These are phyloP conservation scores for Microdon myrmicae DNA, from an alignment of 2,888 invertebrate species.

Conservation along the genomic window DNA sequence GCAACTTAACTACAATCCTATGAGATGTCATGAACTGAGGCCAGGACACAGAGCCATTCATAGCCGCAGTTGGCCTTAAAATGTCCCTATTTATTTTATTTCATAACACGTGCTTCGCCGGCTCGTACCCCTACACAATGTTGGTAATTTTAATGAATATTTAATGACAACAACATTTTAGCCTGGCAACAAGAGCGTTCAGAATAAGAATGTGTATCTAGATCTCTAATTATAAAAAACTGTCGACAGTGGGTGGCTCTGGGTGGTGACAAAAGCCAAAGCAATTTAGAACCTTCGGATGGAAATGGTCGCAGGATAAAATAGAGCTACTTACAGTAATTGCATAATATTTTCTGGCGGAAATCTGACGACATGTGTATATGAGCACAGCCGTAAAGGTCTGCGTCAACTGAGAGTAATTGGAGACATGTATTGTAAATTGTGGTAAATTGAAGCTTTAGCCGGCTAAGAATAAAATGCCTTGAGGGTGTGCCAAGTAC, in stretches of 20 bases:
- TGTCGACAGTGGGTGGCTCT: conserved; percentile 8
- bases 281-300: conserved; percentile 1
- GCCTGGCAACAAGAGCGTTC: conserved; percentile 35
- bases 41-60: neutral
- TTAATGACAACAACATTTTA: conserved; percentile 49
- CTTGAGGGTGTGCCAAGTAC: too few relatives aligned
- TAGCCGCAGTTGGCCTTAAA: neutral
- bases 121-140: conserved; percentile 4
- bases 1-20: conserved; percentile 17
- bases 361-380: too few relatives aligned
- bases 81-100: conserved; percentile 32
- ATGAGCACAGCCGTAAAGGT: conserved; percentile 3
- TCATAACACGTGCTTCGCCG: conserved; percentile 20
- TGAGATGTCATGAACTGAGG: conserved; percentile 2
- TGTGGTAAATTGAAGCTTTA: too few relatives aligned
- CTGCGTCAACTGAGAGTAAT: conserved; percentile 7
- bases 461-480: too few relatives aligned
- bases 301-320: too few relatives aligned
- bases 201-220: conserved; percentile 41
- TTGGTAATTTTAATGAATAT: conserved; percentile 51
- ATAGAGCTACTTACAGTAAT: too few relatives aligned
- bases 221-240: conserved; percentile 43
- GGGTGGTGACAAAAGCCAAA: conserved; percentile 4
- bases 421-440: too few relatives aligned
- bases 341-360: too few relatives aligned